A percentile compares a stretch with the other conserved stretches of the same genome.
Evolutionary conservation across 1,140 invertebrate species (phyloP).

Genomic region (Brachionus plicatilis): DNA sequence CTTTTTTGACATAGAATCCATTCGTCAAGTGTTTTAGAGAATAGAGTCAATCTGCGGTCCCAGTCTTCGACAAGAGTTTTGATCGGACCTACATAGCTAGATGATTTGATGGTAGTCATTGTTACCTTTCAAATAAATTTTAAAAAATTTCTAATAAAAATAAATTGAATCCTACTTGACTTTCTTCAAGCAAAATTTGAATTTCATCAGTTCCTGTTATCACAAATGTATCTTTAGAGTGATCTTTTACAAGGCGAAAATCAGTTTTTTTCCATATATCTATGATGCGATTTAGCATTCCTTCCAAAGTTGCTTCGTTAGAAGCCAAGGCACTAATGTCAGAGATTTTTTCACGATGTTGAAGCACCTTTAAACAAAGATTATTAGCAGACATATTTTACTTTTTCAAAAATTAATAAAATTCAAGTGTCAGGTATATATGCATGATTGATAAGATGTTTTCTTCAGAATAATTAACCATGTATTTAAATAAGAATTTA

Average conservation of each 20-base stretch:
- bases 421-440: not conserved
- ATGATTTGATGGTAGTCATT: slow-evolving; percentile 68
- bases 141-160: not conserved
- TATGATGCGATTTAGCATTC: slow-evolving; percentile 67
- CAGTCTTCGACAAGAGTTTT: slow-evolving; percentile 71
- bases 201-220: slow-evolving; percentile 74
- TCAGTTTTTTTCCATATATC: slow-evolving; percentile 54
- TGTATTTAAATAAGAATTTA: too few relatives aligned
- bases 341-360: slow-evolving; percentile 66
- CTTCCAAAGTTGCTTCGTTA: slow-evolving; percentile 73
- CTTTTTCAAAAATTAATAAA: not conserved
- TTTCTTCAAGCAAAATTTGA: slow-evolving; percentile 72
- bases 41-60: slow-evolving; percentile 66
- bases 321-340: slow-evolving; percentile 75
- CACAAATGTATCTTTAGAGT: slow-evolving; percentile 67
- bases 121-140: not conserved
- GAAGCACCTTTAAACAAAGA: slow-evolving; percentile 60
- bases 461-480: not conserved
- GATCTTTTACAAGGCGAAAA: slow-evolving; percentile 51
- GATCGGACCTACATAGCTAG: slow-evolving; percentile 72
- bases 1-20: slow-evolving; percentile 76
- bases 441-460: not conserved
- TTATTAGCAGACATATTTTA: not conserved
- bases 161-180: slow-evolving; percentile 66
- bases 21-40: slow-evolving; percentile 69